A percentile compares a stretch with the other conserved stretches of the same genome.
phyloP scores from a whole-genome alignment of 2,888 invertebrate genomes.

The Polydrusus tereticollis region DNA sequence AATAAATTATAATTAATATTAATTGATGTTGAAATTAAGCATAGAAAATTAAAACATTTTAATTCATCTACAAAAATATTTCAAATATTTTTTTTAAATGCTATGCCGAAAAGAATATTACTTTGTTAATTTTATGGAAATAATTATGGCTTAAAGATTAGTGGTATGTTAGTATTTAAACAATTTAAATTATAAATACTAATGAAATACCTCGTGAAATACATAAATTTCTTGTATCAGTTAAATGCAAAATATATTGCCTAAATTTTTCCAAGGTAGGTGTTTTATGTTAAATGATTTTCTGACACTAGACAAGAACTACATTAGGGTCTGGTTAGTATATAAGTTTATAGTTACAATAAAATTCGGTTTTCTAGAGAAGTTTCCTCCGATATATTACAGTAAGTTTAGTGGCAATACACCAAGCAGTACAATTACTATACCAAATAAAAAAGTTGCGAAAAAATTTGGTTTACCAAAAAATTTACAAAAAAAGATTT shows the following conservation, averaged over 20 bases:
- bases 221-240: background rate
- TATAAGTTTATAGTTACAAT: constrained; percentile 59
- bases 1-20: too few relatives aligned
- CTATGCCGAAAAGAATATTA: too few relatives aligned
- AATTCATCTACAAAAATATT: too few relatives aligned
- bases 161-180: too few relatives aligned
- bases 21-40: too few relatives aligned
- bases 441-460: constrained; percentile 18
- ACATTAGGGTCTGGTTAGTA: constrained; percentile 56
- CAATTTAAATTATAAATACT: too few relatives aligned
- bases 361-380: constrained; percentile 68
- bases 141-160: too few relatives aligned
- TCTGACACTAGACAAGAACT: constrained; percentile 55
- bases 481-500: background rate
- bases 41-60: too few relatives aligned
- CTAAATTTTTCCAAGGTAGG: background rate
- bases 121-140: too few relatives aligned
- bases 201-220: background rate
- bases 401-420: constrained; percentile 62
- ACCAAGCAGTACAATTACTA: constrained; percentile 50
- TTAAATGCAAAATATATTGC: background rate
- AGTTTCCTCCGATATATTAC: constrained; percentile 63
- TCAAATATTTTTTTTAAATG: too few relatives aligned
- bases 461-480: constrained; percentile 22
- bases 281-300: background rate